A percentile compares a stretch with the other conserved stretches of the same genome.
Evolutionary conservation across 2,113 vertebrate genomes (phyloP).

Genomic region (Charadrius vociferus): DNA sequence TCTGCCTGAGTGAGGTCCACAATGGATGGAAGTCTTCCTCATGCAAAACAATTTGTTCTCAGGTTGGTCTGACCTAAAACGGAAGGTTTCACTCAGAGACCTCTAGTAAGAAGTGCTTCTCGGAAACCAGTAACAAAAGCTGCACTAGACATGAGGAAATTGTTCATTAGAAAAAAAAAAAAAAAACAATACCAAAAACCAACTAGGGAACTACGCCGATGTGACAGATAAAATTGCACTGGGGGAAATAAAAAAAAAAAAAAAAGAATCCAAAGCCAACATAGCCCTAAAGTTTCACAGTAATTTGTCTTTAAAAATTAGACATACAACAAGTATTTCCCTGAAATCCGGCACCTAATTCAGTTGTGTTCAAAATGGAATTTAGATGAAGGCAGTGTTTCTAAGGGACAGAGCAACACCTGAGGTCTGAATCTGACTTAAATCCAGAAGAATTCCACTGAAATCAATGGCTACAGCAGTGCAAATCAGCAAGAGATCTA

Average conservation of each 20-base stretch:
- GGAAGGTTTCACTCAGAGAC: not conserved
- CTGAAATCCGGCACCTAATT: not conserved
- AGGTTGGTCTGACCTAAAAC: not conserved
- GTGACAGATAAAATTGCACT: not conserved
- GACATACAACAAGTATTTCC: not conserved
- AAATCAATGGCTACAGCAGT: constrained; percentile 27
- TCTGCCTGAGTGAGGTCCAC: not conserved
- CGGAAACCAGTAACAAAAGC: not conserved
- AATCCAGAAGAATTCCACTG: constrained; percentile 6
- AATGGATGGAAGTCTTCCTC: not conserved
- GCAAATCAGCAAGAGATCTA: constrained; percentile 59
- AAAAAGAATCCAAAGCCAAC: not conserved
- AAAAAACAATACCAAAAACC: not conserved
- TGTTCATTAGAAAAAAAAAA: not conserved
- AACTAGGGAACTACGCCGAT: not conserved
- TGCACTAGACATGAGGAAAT: not conserved
- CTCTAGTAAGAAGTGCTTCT: not conserved
- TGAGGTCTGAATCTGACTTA: not conserved
- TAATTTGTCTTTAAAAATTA: not conserved
- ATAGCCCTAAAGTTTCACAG: not conserved
- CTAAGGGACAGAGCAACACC: not conserved
- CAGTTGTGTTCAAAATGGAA: not conserved
- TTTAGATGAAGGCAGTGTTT: not conserved
- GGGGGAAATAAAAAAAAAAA: no score
- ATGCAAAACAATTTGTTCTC: not conserved